These are phyloP conservation scores for Sinopyrophorus schimmeli DNA, from an alignment of 2,888 invertebrate genomes.

Conservation along the genomic window DNA sequence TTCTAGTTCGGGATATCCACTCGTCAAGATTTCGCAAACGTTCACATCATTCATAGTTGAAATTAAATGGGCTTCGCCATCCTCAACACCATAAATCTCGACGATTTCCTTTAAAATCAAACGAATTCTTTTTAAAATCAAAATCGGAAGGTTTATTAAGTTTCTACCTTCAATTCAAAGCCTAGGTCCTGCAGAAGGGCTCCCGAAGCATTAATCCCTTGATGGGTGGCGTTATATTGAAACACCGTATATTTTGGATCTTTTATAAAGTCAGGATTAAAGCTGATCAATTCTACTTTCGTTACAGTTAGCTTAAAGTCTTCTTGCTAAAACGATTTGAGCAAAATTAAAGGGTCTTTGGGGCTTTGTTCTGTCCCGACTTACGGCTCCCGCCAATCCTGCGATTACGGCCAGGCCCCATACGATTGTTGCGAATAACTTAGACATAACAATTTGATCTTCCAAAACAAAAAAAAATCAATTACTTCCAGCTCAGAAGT, in stretches of 20 bases:
- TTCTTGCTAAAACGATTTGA: slow-evolving; percentile 15
- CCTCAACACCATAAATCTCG: slow-evolving; percentile 18
- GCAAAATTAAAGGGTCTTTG: background rate
- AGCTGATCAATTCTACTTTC: slow-evolving; percentile 18
- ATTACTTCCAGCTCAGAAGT: no score
- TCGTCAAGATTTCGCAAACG: slow-evolving; percentile 22
- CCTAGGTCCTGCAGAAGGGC: slow-evolving; percentile 21
- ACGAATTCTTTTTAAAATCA: no score
- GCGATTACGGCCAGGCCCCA: background rate
- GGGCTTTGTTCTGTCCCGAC: no score
- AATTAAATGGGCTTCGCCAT: slow-evolving; percentile 12
- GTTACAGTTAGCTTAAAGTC: slow-evolving; percentile 14
- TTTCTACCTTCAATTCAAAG: slow-evolving; percentile 17
- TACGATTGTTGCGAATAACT: background rate
- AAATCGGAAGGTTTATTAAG: background rate
- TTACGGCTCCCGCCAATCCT: background rate
- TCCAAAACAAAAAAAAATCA: background rate
- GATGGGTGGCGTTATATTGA: slow-evolving; percentile 22
- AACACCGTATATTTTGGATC: slow-evolving; percentile 10
- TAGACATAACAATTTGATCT: background rate
- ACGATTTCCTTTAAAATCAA: slow-evolving; percentile 23
- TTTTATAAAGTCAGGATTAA: slow-evolving; percentile 17
- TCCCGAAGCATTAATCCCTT: slow-evolving; percentile 22
- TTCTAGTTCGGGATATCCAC: slow-evolving; percentile 23
- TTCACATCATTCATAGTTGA: slow-evolving; percentile 23